Conservation (phyloP, 2,113 vertebrate species). For the Calyptomena viridis region DNA sequence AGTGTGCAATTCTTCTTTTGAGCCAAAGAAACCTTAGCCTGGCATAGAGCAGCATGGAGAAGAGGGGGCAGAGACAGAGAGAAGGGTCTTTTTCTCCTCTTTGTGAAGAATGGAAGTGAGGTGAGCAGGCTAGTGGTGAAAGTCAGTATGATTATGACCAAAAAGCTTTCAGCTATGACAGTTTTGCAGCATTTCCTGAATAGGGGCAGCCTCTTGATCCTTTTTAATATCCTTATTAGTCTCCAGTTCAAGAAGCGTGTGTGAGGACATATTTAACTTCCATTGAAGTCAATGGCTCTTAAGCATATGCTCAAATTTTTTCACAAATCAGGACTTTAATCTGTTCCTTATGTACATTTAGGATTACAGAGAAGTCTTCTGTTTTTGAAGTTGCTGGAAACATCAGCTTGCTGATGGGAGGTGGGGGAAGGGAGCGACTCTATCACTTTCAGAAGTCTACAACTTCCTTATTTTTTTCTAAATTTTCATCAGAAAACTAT, state of each 20-base stretch:
- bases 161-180: not conserved
- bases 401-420: conserved; percentile 20
- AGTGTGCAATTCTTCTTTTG: not conserved
- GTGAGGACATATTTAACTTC: conserved; percentile 35
- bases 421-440: conserved; percentile 35
- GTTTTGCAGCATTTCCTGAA: conserved; percentile 19
- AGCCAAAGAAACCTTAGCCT: not conserved
- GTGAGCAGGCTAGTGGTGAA: not conserved
- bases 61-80: not conserved
- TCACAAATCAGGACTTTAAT: conserved; percentile 48
- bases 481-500: conserved; percentile 26
- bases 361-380: conserved; percentile 54
- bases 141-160: not conserved
- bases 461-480: not conserved
- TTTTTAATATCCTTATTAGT: conserved; percentile 40
- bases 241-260: conserved; percentile 29
- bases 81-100: not conserved
- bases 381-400: conserved; percentile 59
- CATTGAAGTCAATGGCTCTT: conserved; percentile 57
- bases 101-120: not conserved
- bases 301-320: conserved; percentile 59
- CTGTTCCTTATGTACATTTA: conserved; percentile 61
- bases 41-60: not conserved
- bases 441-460: not conserved
- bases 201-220: not conserved